Conservation (phyloP, 2,797 vertebrate species). For the Pangasius macronema region DNA sequence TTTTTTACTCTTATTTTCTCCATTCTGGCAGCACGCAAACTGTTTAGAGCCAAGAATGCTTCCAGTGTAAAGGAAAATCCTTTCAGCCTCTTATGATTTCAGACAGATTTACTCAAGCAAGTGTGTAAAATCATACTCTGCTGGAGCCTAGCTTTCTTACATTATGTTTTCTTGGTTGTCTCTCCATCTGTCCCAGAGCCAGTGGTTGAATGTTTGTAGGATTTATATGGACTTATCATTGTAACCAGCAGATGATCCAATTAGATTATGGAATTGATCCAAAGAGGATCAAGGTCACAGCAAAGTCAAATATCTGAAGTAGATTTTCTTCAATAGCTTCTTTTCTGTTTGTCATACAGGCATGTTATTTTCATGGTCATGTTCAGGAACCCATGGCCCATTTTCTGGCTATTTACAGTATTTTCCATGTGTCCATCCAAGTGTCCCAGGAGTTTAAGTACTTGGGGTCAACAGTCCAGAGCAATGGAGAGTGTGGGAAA, state of each 20-base stretch:
- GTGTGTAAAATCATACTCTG: not conserved
- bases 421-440: not conserved
- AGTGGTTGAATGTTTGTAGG: not conserved
- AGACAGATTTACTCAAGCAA: not conserved
- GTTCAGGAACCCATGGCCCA: not conserved
- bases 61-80: not conserved
- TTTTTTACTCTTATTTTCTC: not conserved
- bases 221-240: not conserved
- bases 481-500: no score
- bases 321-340: not conserved
- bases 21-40: not conserved
- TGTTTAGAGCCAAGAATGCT: not conserved
- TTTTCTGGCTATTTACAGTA: not conserved
- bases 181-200: not conserved
- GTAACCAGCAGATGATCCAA: not conserved
- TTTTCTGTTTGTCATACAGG: not conserved
- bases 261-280: not conserved
- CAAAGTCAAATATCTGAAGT: not conserved
- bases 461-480: no score
- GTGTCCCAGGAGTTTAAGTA: not conserved
- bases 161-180: not conserved
- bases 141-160: not conserved
- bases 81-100: not conserved
- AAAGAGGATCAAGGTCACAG: not conserved
- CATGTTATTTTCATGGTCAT: not conserved